phyloP scores from a whole-genome alignment of 2,797 vertebrate genomes.

The Coranthus polyacanthus region DNA sequence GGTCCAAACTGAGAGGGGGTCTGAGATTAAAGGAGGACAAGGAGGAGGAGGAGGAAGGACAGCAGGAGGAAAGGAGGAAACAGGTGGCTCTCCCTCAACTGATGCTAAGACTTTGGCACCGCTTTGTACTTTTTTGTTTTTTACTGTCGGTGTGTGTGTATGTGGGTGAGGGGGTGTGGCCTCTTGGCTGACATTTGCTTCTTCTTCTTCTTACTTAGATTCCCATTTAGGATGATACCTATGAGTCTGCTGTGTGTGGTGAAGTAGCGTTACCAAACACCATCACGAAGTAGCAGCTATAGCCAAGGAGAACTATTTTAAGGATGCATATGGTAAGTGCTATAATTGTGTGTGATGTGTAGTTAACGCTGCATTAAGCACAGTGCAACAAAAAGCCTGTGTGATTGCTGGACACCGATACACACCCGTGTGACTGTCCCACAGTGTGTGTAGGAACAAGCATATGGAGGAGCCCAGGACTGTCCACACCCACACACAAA shows the following conservation, averaged over 20 bases:
- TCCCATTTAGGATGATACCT: not conserved
- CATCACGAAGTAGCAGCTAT: constrained; percentile 14
- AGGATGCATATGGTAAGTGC: constrained; percentile 35
- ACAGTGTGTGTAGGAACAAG: constrained; percentile 65
- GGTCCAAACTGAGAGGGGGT: constrained; percentile 21
- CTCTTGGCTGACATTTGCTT: constrained; percentile 50
- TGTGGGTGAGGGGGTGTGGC: constrained; percentile 38
- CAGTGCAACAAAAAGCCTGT: constrained; percentile 27
- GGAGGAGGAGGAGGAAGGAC: constrained; percentile 23
- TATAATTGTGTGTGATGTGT: constrained; percentile 37
- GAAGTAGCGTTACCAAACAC: not conserved
- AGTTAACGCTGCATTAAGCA: constrained; percentile 24
- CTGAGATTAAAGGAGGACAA: constrained; percentile 44
- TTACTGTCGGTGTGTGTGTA: constrained; percentile 14
- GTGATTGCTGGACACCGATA: constrained; percentile 64
- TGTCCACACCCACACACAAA: constrained; percentile 18
- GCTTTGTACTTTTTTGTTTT: constrained; percentile 12
- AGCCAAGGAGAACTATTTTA: constrained; percentile 39
- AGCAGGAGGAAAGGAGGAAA: constrained; percentile 45
- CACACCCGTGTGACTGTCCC: constrained; percentile 56
- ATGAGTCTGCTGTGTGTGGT: constrained; percentile 5
- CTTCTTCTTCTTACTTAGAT: constrained; percentile 5
- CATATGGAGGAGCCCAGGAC: constrained; percentile 70
- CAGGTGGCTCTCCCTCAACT: constrained; percentile 75
- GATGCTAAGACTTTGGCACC: constrained; percentile 34